Base-by-base conservation (phyloP, 2,113 vertebrate genomes). In the Arothron firmamentum region DNA sequence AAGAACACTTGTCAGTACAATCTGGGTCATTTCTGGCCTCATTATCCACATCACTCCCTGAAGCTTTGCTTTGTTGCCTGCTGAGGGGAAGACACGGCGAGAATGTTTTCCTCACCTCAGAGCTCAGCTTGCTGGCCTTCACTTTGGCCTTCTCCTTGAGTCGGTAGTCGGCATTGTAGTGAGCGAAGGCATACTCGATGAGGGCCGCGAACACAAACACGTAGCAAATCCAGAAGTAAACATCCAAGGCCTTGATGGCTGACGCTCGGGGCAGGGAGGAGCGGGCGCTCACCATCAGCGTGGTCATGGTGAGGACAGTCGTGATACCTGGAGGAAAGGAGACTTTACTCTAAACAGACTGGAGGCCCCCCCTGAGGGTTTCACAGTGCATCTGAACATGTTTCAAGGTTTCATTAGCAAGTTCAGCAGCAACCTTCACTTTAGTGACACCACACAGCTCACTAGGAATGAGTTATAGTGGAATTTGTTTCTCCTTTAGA, bases 201-300 rank as follows among this genome's bases (percentile, higher is more conserved):
- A 99, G 87, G 0, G 97, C 97, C 0, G 97, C 96, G 0, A 99
- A 99, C 72, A 99, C 97, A 52, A 99, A 99, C 43, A 99, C 95
- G 0, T 99, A 99, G 74, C 97, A 99, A 85, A 99, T 99, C 94
- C 96, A 97, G 92, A 99, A 99, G 88, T 99, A 99, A 57, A 99
- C 95, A 0, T 98, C 97, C 58, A 98, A 77, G 0, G 97, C 97
- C 83, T 99, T 99, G 87, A 99, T 96, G 77, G 96, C 95, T 0
- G 97, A 98, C 0, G 96, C 97, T 57, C 97, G 90, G 0, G 97
- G 97, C 17, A 99, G 88, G 0, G 96, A 97, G 6, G 95, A 96
- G 19, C 97, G 92, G 20, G 96, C 97, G 0, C 95, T 98, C 61
- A 95, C 95, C 97, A 99, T 99, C 85, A 99, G 85, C 0, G 97